These are phyloP conservation scores for Malacoraja senta DNA, from an alignment of 2,797 vertebrate genomes.

Conservation along the genomic window DNA sequence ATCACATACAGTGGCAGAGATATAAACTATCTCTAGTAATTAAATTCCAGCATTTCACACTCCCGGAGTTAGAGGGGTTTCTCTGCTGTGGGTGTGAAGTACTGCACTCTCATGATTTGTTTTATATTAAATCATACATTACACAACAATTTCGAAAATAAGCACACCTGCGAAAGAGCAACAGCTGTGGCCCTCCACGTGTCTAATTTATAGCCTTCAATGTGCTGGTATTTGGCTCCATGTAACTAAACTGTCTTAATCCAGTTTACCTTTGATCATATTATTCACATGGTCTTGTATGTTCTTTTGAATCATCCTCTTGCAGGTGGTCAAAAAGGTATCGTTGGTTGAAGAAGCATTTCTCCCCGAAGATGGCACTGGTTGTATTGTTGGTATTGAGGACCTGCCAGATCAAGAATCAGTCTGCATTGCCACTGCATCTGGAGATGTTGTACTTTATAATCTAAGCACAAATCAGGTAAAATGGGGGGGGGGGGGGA, in stretches of 20 bases:
- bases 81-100: neutral
- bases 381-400: constrained; percentile 72
- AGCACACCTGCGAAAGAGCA: neutral
- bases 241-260: neutral
- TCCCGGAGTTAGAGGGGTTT: neutral
- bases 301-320: neutral
- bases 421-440: constrained; percentile 76
- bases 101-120: neutral
- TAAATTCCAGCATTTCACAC: neutral
- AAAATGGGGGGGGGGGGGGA: neutral
- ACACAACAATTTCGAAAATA: neutral
- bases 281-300: neutral
- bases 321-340: constrained; percentile 70
- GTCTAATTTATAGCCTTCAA: neutral
- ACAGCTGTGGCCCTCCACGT: neutral
- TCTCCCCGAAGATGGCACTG: constrained; percentile 75
- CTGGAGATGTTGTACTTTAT: constrained; percentile 80
- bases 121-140: neutral
- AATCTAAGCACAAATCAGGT: constrained; percentile 73
- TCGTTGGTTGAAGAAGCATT: constrained; percentile 66
- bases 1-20: neutral
- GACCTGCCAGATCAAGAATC: constrained; percentile 79
- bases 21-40: neutral
- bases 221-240: neutral
- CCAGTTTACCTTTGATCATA: neutral